These are phyloP conservation scores for Euthynnus affinis DNA, from an alignment of 2,797 vertebrate genomes.

Conservation along the genomic window DNA sequence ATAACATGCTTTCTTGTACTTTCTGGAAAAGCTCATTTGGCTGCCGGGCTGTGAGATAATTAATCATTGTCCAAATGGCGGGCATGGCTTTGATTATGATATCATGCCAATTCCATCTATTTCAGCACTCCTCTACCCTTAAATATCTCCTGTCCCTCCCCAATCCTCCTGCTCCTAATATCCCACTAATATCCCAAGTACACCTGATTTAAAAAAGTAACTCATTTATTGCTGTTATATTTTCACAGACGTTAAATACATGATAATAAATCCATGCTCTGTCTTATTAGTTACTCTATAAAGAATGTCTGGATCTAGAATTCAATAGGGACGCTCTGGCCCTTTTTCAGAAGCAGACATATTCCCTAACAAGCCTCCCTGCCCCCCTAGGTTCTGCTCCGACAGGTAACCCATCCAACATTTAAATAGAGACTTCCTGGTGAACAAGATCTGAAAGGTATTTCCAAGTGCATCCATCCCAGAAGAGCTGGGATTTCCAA, in stretches of 20 bases:
- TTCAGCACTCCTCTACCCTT: neutral
- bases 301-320: slow-evolving; percentile 20
- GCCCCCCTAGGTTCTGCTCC: slow-evolving; percentile 44
- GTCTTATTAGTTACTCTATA: slow-evolving; percentile 14
- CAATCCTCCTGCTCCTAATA: no score
- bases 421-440: slow-evolving; percentile 57
- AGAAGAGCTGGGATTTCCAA: slow-evolving; percentile 56
- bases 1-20: neutral
- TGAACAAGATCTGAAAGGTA: slow-evolving; percentile 54
- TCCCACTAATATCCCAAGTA: slow-evolving; percentile 11
- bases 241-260: slow-evolving; percentile 6
- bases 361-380: slow-evolving; percentile 43
- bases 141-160: neutral
- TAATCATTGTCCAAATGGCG: neutral
- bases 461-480: slow-evolving; percentile 67
- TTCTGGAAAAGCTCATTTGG: neutral
- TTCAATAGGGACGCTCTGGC: slow-evolving; percentile 25
- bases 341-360: slow-evolving; percentile 32
- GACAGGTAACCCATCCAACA: slow-evolving; percentile 64
- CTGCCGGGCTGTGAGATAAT: neutral
- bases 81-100: neutral
- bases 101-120: neutral
- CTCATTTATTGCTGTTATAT: neutral
- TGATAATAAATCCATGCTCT: neutral
- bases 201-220: neutral